A percentile compares a stretch with the other conserved stretches of the same genome.
Conservation (phyloP, 2,888 invertebrate species). For the Aspidiotus destructor region DNA sequence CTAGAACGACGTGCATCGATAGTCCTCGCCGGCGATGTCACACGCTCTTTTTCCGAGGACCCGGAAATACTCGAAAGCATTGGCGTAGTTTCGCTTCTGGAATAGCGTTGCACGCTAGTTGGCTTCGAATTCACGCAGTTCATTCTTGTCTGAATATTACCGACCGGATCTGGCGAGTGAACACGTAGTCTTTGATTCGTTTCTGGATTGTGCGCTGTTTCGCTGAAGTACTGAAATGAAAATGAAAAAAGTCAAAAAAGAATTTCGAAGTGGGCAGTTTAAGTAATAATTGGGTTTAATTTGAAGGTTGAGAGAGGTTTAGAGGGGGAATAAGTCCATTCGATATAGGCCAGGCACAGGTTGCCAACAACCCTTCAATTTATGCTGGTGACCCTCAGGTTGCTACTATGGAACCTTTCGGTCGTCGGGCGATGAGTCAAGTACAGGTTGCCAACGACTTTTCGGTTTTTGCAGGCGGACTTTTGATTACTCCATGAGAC, state of each 20-base stretch:
- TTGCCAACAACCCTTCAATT: no score
- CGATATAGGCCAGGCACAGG: no score
- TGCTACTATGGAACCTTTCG: no score
- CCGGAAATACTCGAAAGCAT: background rate
- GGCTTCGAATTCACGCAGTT: background rate
- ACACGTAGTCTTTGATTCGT: constrained; percentile 59
- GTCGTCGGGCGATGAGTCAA: no score
- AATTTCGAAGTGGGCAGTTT: constrained; percentile 8
- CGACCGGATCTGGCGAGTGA: constrained; percentile 40
- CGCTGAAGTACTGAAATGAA: constrained; percentile 67
- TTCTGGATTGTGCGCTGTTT: constrained; percentile 81
- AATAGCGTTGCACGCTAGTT: constrained; percentile 14
- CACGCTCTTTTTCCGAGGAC: background rate
- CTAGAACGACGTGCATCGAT: constrained; percentile 16
- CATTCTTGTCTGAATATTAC: background rate
- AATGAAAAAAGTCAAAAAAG: constrained; percentile 19
- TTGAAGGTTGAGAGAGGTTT: background rate
- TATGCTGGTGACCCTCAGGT: no score
- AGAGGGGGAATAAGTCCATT: no score
- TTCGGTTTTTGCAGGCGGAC: no score
- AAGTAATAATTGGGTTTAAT: background rate
- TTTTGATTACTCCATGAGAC: no score
- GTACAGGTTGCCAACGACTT: no score
- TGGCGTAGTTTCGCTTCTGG: constrained; percentile 33
- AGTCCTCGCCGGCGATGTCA: background rate